A percentile compares a stretch with the other conserved stretches of the same genome.
Conservation (phyloP, 2,797 vertebrate genomes). For the Hozukius guyotensis region DNA sequence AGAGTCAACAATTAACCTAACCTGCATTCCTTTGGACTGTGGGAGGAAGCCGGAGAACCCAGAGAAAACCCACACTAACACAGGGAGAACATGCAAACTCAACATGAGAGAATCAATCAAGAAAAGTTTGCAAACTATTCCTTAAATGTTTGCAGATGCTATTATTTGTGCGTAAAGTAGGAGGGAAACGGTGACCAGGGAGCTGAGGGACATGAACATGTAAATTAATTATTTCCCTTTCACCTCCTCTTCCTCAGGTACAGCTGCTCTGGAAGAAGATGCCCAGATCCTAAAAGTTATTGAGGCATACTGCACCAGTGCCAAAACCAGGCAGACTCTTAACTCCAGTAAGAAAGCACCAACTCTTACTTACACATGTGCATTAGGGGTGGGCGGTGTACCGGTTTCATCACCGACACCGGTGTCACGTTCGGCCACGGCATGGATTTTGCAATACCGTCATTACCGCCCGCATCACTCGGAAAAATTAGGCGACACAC, state of each 20-base stretch:
- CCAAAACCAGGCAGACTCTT: constrained; percentile 97
- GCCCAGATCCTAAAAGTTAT: constrained; percentile 99
- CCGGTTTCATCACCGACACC: no score
- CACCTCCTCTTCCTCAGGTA: constrained; percentile 82
- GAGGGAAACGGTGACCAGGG: not conserved
- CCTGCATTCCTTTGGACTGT: no score
- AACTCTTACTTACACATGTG: not conserved
- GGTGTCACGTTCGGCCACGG: no score
- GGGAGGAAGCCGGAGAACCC: no score
- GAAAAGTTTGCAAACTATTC: not conserved
- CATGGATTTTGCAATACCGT: no score
- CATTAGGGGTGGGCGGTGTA: not conserved
- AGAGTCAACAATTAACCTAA: no score
- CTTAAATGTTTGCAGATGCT: not conserved
- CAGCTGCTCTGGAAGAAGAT: constrained; percentile 97
- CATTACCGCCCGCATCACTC: no score
- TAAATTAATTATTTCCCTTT: not conserved
- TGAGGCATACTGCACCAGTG: constrained; percentile 98
- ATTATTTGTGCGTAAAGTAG: not conserved
- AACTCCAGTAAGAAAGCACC: constrained; percentile 94
- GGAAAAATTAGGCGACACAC: no score
- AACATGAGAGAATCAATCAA: no score
- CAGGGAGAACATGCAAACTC: no score
- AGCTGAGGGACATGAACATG: not conserved
- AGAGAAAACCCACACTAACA: no score